A percentile compares a stretch with the other conserved stretches of the same genome.
Conservation (phyloP, 2,113 vertebrate species). For the Coptodon bakossiorum region DNA sequence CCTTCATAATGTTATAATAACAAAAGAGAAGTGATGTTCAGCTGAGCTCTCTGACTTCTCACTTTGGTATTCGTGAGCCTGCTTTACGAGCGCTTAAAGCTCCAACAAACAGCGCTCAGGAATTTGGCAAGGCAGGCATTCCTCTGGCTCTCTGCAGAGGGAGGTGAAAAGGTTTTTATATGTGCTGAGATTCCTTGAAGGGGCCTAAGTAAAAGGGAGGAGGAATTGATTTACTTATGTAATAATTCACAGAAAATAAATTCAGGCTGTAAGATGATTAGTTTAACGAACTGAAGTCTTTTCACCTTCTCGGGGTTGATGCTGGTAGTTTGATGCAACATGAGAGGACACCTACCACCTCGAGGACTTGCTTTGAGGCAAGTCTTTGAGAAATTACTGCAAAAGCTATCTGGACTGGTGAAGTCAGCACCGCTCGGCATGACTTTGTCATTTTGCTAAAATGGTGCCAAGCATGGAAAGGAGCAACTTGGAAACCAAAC, state of each 20-base stretch:
- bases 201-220: conserved; percentile 35
- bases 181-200: conserved; percentile 49
- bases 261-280: neutral
- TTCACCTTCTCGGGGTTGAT: neutral
- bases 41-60: conserved; percentile 35
- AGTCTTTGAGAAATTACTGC: neutral
- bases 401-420: neutral
- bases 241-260: neutral
- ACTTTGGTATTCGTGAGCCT: conserved; percentile 47
- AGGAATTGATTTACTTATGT: neutral
- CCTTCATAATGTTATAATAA: conserved; percentile 11
- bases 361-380: neutral
- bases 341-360: neutral
- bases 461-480: neutral
- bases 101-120: conserved; percentile 62
- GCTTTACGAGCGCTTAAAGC: conserved; percentile 46
- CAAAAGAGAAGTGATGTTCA: conserved; percentile 28
- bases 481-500: neutral
- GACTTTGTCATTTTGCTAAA: neutral
- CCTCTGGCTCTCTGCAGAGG: conserved; percentile 27
- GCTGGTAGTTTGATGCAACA: neutral
- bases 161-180: conserved; percentile 50
- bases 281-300: neutral
- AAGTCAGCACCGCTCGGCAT: neutral
- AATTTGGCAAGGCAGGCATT: conserved; percentile 61